Conservation (phyloP, 2,888 invertebrate species). For the Drosophila siamana region DNA sequence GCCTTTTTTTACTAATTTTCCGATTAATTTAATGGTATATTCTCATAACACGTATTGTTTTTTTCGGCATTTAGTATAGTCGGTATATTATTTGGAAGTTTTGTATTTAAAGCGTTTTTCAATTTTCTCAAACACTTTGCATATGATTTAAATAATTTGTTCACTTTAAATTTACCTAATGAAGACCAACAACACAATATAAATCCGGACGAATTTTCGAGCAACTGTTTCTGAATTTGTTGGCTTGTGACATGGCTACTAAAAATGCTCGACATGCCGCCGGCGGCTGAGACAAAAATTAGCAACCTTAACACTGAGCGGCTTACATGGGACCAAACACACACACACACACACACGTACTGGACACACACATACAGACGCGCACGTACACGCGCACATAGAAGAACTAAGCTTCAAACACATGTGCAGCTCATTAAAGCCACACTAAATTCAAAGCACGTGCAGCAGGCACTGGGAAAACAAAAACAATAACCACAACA, state of each 20-base stretch:
- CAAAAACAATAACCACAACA: slow-evolving; percentile 57
- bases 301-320: slow-evolving; percentile 71
- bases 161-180: slow-evolving; percentile 47
- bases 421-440: slow-evolving; percentile 77
- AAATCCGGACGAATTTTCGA: slow-evolving; percentile 56
- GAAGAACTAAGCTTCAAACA: slow-evolving; percentile 26
- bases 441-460: slow-evolving; percentile 76
- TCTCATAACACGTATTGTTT: too few species aligned
- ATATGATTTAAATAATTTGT: slow-evolving; percentile 45
- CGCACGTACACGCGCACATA: slow-evolving; percentile 31
- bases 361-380: slow-evolving; percentile 18
- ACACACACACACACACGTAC: slow-evolving; percentile 22
- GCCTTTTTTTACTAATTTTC: too few species aligned
- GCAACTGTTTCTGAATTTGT: slow-evolving; percentile 29
- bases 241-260: slow-evolving; percentile 48
- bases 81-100: not conserved
- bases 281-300: slow-evolving; percentile 75
- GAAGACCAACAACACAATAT: slow-evolving; percentile 33
- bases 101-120: slow-evolving; percentile 30
- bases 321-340: slow-evolving; percentile 57
- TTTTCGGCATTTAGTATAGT: too few species aligned
- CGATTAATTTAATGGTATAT: too few species aligned
- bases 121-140: slow-evolving; percentile 35
- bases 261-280: slow-evolving; percentile 75
- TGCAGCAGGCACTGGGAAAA: slow-evolving; percentile 51